Percentiles rank a stretch among this genome's conserved stretches.
Conservation (phyloP, 2,888 invertebrate genomes). For the Phyto melanocephala region DNA sequence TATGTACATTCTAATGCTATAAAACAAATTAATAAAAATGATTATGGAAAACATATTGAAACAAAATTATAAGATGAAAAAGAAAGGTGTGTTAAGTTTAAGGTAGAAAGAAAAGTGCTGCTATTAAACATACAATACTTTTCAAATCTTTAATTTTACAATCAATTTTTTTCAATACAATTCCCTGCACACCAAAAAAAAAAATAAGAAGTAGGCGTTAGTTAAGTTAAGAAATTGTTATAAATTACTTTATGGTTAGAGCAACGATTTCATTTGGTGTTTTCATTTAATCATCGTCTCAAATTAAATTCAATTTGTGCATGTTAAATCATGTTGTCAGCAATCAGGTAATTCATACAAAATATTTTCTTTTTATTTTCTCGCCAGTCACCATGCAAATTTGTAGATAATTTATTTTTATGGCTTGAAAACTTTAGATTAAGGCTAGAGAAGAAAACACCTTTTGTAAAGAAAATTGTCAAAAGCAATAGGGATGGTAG, state of each 20-base stretch:
- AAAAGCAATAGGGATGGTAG: background rate
- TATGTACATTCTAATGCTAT: background rate
- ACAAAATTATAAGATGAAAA: background rate
- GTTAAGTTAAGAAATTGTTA: slow-evolving; percentile 32
- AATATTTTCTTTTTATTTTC: background rate
- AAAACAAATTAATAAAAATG: slow-evolving; percentile 33
- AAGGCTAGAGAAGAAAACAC: background rate
- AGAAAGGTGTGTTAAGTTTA: slow-evolving; percentile 37
- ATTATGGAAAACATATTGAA: slow-evolving; percentile 5
- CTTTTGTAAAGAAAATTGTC: background rate
- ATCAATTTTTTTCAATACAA: too few species aligned
- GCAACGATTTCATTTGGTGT: background rate
- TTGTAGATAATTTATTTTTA: slow-evolving; percentile 1
- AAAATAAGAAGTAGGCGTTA: slow-evolving; percentile 20
- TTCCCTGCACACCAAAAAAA: background rate
- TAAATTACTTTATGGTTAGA: slow-evolving; percentile 7
- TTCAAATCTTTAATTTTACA: background rate
- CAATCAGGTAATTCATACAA: slow-evolving; percentile 12
- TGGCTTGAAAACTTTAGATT: background rate
- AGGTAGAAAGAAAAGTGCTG: slow-evolving; percentile 37
- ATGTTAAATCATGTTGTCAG: slow-evolving; percentile 16
- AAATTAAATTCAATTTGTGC: slow-evolving; percentile 35
- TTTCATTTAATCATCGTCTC: slow-evolving; percentile 1
- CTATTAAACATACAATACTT: background rate
- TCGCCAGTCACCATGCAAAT: background rate